Evolutionary conservation across 2,888 invertebrate species (phyloP), one percentile per base, ranked within the genome.

Genomic region (Ormyrus pomaceus): DNA sequence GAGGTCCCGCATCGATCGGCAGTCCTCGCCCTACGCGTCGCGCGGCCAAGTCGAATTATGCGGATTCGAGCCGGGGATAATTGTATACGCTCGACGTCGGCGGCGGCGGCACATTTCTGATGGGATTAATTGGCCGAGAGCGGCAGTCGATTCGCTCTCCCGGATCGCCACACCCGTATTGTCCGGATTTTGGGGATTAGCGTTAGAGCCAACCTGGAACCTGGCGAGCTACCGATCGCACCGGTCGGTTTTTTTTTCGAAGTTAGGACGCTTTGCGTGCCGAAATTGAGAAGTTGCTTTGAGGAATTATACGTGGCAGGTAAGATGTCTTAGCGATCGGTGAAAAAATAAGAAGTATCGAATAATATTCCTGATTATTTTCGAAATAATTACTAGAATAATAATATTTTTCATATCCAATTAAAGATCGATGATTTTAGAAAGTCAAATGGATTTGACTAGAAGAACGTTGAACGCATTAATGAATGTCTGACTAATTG

Each of bases 101-200:
- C 13, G 58, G 19, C 46, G 11, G 45, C 70, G 3, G 19, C 58
- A 19, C 72, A 62, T 72, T 72, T 72, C 61, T 62, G 59, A 62
- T 13, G 51, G 61, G 45, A 72, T 72, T 72, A 72, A 72, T 72
- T 72, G 62, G 74, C 65, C 34, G 53, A 34, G 53, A 55, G 55
- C 5, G 45, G 59, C 70, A 46, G 51, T 68, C 55, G 55, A 10
- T 10, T 9, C 56, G 56, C 56, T 3, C 9, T 6, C 19, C 59
- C 19, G 19, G 34, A 34, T 65, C 51, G 51, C 13, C 8, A 9
- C 46, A 75, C 66, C 66, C n/a, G 51, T 46, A 53, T 61, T 70
- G 73, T 73, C 6, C 62, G 55, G 55, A 73, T 73, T 34, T 73
- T 59, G 55, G 9, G n/a, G 62, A 53, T 34, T 34, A 59, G n/a